Evolutionary conservation across 2,888 invertebrate species (phyloP).

Genomic region (Drosophila kanekoi): DNA sequence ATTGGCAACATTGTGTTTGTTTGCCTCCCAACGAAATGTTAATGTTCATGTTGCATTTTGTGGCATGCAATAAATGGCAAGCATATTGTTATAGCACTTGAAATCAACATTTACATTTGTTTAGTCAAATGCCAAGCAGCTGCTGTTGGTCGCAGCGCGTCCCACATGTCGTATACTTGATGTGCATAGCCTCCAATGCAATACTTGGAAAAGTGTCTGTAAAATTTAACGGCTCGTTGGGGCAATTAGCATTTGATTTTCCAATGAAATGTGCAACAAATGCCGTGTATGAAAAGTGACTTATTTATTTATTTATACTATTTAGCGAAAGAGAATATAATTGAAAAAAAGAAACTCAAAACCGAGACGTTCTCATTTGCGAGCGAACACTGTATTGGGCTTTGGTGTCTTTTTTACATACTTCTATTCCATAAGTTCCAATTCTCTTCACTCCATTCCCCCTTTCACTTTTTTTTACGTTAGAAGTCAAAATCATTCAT

Average conservation of each 20-base stretch:
- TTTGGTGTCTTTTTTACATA: too few species aligned
- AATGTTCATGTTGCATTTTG: constrained; percentile 15
- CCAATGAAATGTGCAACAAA: not conserved
- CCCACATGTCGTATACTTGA: constrained; percentile 52
- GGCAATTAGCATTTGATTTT: constrained; percentile 35
- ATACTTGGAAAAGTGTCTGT: constrained; percentile 16
- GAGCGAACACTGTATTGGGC: too few species aligned
- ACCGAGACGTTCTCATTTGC: too few species aligned
- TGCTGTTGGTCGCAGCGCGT: constrained; percentile 18
- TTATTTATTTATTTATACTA: not conserved
- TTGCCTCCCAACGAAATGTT: constrained; percentile 6
- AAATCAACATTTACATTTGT: constrained; percentile 56
- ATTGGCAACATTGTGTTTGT: constrained; percentile 52
- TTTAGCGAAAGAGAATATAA: too few species aligned
- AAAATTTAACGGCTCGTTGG: constrained; percentile 19
- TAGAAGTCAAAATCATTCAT: too few species aligned
- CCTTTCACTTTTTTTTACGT: too few species aligned
- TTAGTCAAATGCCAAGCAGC: constrained; percentile 35
- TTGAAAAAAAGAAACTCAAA: too few species aligned
- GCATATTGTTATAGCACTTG: constrained; percentile 34
- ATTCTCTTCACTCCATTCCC: too few species aligned
- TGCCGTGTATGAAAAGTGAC: not conserved
- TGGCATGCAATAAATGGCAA: constrained; percentile 52
- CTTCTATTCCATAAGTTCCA: too few species aligned
- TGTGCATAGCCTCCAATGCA: constrained; percentile 14